Conservation (phyloP, 2,113 vertebrate species). For the Procavia capensis region DNA sequence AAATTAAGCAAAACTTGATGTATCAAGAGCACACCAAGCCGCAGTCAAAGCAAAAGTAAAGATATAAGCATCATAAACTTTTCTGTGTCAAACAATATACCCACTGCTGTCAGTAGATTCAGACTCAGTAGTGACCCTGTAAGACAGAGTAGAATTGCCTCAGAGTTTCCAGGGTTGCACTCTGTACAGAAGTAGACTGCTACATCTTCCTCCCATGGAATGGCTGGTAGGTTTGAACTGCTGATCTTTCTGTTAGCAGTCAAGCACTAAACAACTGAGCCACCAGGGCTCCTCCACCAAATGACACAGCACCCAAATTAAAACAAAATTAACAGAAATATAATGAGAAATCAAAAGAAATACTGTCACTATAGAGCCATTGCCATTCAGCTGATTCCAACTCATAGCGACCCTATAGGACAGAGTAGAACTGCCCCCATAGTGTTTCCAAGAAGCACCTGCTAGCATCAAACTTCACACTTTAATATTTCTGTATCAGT, state of each 20-base stretch:
- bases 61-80: conserved; percentile 6
- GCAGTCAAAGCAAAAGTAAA: neutral
- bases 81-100: neutral
- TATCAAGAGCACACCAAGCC: conserved; percentile 29
- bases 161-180: neutral
- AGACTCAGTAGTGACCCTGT: neutral
- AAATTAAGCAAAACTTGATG: conserved; percentile 10
- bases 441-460: too few species aligned
- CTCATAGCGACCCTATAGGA: too few species aligned
- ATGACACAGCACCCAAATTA: conserved; percentile 44
- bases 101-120: neutral
- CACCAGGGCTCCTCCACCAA: neutral
- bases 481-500: neutral
- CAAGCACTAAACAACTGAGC: neutral
- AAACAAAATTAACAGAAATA: neutral
- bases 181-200: neutral
- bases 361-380: neutral
- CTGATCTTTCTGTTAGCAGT: neutral
- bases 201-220: neutral
- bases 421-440: too few species aligned
- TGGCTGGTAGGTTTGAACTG: neutral
- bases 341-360: conserved; percentile 32
- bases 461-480: neutral
- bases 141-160: neutral
- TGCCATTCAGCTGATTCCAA: too few species aligned